Percentiles rank a stretch among this genome's conserved stretches.
phyloP scores from a whole-genome alignment of 64 coral and sea anemone species.

The Acropora yongei region DNA sequence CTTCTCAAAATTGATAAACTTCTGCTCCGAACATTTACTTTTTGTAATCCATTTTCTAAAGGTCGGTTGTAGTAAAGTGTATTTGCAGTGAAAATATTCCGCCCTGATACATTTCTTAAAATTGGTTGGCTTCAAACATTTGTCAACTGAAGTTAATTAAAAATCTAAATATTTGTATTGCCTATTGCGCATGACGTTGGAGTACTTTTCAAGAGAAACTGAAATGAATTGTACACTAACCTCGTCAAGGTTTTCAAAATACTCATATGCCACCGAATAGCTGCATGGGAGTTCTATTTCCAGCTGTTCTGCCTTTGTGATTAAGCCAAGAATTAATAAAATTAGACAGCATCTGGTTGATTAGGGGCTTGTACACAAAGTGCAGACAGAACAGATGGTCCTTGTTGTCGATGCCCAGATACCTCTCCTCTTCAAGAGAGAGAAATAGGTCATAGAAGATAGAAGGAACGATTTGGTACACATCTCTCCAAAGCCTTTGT shows the following conservation, averaged over 20 bases:
- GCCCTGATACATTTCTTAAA: too few relatives aligned
- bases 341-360: conserved; percentile 50
- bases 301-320: conserved; percentile 56
- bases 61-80: too few relatives aligned
- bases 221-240: background rate
- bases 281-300: conserved; percentile 61
- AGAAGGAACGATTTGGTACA: conserved; percentile 52
- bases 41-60: too few relatives aligned
- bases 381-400: conserved; percentile 57
- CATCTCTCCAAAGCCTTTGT: conserved; percentile 65
- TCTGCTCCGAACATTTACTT: too few relatives aligned
- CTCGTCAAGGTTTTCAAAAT: conserved; percentile 45
- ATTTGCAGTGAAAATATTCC: too few relatives aligned
- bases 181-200: too few relatives aligned
- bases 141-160: too few relatives aligned
- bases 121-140: too few relatives aligned
- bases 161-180: too few relatives aligned
- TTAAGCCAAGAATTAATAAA: conserved; percentile 61
- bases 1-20: too few relatives aligned
- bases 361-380: conserved; percentile 39
- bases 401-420: conserved; percentile 35
- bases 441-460: background rate
- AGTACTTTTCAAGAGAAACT: too few relatives aligned
- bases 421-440: conserved; percentile 27
- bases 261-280: conserved; percentile 66